Percentiles rank a stretch among this genome's conserved stretches.
phyloP scores from a whole-genome alignment of 2,797 vertebrate species.

The Fringilla coelebs region DNA sequence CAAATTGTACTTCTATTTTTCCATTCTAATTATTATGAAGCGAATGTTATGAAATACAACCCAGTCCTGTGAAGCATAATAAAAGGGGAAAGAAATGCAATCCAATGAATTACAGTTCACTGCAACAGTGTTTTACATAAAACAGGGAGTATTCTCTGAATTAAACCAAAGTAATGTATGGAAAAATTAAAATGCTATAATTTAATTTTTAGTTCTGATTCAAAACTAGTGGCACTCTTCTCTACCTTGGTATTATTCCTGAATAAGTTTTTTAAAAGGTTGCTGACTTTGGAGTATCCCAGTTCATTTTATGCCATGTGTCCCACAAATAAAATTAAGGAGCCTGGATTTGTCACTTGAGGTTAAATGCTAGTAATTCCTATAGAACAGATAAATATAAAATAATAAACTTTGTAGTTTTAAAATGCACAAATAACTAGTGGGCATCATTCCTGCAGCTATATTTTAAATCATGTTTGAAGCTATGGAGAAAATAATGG shows the following conservation, averaged over 20 bases:
- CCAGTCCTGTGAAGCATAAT: not conserved
- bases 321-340: not conserved
- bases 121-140: not conserved
- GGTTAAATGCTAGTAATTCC: not conserved
- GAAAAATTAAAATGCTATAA: not conserved
- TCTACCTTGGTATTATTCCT: not conserved
- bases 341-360: not conserved
- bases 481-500: not conserved
- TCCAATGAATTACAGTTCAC: not conserved
- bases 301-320: not conserved
- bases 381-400: not conserved
- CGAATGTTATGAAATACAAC: not conserved
- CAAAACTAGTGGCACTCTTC: not conserved
- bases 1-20: not conserved
- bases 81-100: fast-evolving
- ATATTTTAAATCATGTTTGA: not conserved
- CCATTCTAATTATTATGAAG: not conserved
- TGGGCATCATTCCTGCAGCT: not conserved
- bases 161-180: not conserved
- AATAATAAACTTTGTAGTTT: not conserved
- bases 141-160: not conserved
- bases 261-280: not conserved
- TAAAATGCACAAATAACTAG: not conserved
- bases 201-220: not conserved
- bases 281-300: not conserved